Evolutionary conservation across 2,113 vertebrate species (phyloP), one percentile per base, ranked within the genome.

Genomic region (Chrysochloris asiatica): DNA sequence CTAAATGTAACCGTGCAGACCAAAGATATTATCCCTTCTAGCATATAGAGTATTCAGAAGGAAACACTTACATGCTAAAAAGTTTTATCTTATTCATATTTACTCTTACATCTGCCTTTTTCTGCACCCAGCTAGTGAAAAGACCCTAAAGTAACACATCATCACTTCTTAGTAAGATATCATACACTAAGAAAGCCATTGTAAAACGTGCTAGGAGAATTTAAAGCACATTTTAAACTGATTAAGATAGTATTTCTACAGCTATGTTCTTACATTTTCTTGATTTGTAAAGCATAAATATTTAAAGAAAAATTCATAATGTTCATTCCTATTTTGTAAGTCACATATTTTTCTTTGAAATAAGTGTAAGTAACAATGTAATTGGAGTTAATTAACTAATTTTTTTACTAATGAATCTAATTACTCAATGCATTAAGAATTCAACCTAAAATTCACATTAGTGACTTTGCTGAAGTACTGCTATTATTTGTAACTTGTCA

Each of bases 401-500:
- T 93, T 83, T 92, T 30, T 84, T 87, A 67, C 80, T 83, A 56
- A 91, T 89, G 78, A 95, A 89, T 81, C 47, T 87, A 92, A 67
- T 93, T 87, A 38, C 0, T 56, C 63, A 41, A 33, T 43, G 17
- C 67, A 85, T 89, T 45, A 81, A 89, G 47, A 65, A 88, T 28
- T 82, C 67, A 67, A 79, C 47, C 61, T 93, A 45, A 95, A 95
- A 89, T 75, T 28, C 3, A 0, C 48, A 76, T 77, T 45, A 61
- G 22, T 12, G 36, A 78, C 79, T 91, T 91, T 71, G 71, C 82
- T 81, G 88, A 91, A 91, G 73, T 92, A 89, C n/a, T 75, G 38
- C 94, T 90, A 85, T 83, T 95, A 89, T 94, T 93, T 93, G 72
- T 92, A 91, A 95, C 88, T 79, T 95, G 81, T 96, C 92, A 93